phyloP scores from a whole-genome alignment of 2,888 invertebrate species.

The Mythimna loreyi region DNA sequence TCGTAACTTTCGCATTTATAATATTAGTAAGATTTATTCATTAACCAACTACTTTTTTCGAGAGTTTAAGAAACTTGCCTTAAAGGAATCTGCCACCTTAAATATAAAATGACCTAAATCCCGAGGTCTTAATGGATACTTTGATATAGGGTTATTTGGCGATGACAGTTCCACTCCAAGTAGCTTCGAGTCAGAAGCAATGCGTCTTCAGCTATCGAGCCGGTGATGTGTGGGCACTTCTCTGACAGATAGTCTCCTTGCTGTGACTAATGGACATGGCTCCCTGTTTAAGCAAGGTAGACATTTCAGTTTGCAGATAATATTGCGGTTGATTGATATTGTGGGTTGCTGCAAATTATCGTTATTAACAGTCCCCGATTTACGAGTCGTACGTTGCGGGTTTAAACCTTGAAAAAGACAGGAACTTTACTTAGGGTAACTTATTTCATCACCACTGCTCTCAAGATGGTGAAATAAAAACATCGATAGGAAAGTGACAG shows the following conservation, averaged over 20 bases:
- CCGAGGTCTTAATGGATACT: constrained; percentile 37
- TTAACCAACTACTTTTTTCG: no score
- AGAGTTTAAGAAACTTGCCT: neutral
- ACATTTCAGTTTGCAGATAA: constrained; percentile 34
- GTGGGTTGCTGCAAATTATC: neutral
- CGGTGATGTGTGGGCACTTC: constrained; percentile 53
- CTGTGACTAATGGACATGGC: constrained; percentile 46
- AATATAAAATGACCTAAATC: constrained; percentile 19
- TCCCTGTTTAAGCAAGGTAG: constrained; percentile 25
- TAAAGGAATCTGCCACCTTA: neutral
- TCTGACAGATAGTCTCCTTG: constrained; percentile 49
- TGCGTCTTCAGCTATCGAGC: constrained; percentile 50
- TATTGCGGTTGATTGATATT: constrained; percentile 39
- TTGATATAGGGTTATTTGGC: constrained; percentile 49
- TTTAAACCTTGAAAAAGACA: no score
- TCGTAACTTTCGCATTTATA: no score
- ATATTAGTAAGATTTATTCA: no score
- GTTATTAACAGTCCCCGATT: no score
- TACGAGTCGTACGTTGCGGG: no score
- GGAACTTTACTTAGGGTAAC: no score
- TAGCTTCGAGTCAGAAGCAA: constrained; percentile 28
- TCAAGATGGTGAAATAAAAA: no score
- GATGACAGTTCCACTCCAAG: constrained; percentile 46
- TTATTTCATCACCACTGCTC: no score
- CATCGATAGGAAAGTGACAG: no score